A percentile compares a stretch with the other conserved stretches of the same genome.
phyloP scores from a whole-genome alignment of 2,113 vertebrate genomes.

The Dipodomys spectabilis region DNA sequence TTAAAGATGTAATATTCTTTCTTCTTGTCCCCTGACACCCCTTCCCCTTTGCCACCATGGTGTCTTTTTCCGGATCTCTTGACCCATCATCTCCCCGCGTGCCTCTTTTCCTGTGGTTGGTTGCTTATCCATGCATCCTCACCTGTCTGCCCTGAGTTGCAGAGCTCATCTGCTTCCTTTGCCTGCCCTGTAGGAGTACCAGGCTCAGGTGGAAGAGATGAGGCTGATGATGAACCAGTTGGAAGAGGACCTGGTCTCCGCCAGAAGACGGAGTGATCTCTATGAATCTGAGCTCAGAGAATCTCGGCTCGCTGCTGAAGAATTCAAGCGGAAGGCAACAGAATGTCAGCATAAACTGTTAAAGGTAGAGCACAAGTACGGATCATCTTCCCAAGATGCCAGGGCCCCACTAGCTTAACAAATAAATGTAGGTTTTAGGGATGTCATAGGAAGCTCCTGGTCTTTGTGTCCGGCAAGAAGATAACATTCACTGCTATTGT shows the following conservation, averaged over 20 bases:
- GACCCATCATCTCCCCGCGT: neutral
- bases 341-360: conserved; percentile 96
- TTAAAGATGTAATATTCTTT: conserved; percentile 6
- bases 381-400: neutral
- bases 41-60: neutral
- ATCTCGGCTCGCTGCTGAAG: conserved; percentile 94
- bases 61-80: neutral
- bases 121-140: neutral
- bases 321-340: conserved; percentile 95
- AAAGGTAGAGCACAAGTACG: conserved; percentile 89
- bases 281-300: conserved; percentile 97
- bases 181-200: conserved; percentile 91
- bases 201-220: conserved; percentile 99
- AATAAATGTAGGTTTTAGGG: neutral
- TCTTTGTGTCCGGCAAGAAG: conserved; percentile 4
- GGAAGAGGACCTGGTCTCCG: conserved; percentile 97
- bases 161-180: conserved; percentile 36
- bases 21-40: neutral
- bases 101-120: conserved; percentile 37
- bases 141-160: neutral
- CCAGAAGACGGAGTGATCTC: conserved; percentile 96
- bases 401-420: neutral
- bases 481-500: neutral
- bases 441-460: neutral
- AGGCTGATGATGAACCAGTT: conserved; percentile 96